Conservation (phyloP, 2,888 invertebrate species). For the Agapetus fuscipes region DNA sequence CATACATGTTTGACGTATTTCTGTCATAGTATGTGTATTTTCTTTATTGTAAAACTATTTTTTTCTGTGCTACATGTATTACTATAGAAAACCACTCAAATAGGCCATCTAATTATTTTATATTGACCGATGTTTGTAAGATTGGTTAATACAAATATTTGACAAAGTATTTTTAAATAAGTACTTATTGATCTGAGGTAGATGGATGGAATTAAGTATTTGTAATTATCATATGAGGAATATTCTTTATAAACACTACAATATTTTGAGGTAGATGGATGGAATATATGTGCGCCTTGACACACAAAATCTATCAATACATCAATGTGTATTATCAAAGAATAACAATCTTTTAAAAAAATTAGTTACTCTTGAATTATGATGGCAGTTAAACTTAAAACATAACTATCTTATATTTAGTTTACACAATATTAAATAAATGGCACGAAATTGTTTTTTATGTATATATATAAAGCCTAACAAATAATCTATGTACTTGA, state of each 20-base stretch:
- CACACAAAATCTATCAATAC: constrained; percentile 12
- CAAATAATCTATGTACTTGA: too few relatives aligned
- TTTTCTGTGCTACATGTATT: too few relatives aligned
- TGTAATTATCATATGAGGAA: constrained; percentile 22
- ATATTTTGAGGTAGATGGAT: constrained; percentile 22
- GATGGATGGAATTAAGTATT: constrained; percentile 56
- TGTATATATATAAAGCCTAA: constrained; percentile 18
- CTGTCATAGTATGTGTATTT: too few relatives aligned
- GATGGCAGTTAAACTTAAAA: constrained; percentile 4
- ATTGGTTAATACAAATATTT: too few relatives aligned
- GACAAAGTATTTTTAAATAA: too few relatives aligned
- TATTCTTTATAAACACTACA: constrained; percentile 19
- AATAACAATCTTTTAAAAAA: constrained; percentile 11
- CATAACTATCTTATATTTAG: constrained; percentile 4
- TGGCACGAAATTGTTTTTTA: constrained; percentile 19
- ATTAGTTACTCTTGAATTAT: constrained; percentile 6
- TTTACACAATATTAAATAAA: constrained; percentile 12
- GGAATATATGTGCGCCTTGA: constrained; percentile 18
- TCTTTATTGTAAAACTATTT: too few relatives aligned
- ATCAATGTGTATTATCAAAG: constrained; percentile 5
- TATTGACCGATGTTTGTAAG: too few relatives aligned
- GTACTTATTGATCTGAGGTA: constrained; percentile 59
- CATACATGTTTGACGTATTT: too few relatives aligned
- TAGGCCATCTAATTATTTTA: too few relatives aligned
- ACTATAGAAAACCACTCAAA: too few relatives aligned